phyloP scores from a whole-genome alignment of 2,797 vertebrate genomes.

The Siniperca undulata region DNA sequence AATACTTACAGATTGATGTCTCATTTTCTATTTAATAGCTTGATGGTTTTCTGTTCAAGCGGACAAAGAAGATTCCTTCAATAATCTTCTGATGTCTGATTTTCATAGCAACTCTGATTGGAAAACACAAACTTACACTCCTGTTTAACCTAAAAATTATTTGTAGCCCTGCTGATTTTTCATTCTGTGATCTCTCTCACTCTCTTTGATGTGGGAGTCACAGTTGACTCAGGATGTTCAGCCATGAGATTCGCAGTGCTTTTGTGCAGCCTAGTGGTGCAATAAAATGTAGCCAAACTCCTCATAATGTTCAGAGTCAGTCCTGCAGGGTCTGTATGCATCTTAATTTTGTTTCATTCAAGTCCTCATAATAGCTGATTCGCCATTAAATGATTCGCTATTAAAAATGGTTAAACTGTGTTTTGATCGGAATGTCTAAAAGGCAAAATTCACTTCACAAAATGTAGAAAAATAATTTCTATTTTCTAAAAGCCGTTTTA shows the following conservation, averaged over 20 bases:
- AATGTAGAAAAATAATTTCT: neutral
- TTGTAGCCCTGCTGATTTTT: neutral
- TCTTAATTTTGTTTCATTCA: neutral
- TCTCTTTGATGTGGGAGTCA: slow-evolving; percentile 1
- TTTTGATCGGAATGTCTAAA: neutral
- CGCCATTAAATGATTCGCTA: neutral
- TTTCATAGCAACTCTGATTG: neutral
- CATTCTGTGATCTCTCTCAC: neutral
- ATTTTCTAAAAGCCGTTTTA: neutral
- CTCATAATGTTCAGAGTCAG: neutral
- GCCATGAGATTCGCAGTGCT: neutral
- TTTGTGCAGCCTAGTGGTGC: slow-evolving; percentile 59
- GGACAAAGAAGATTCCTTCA: neutral
- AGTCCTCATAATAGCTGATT: neutral
- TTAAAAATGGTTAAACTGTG: neutral
- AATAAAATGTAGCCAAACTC: neutral
- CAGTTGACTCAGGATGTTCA: neutral
- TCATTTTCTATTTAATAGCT: neutral
- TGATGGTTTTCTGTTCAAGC: neutral
- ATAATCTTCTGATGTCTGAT: neutral
- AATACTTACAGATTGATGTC: too few relatives aligned
- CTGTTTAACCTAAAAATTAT: neutral
- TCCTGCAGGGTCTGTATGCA: neutral
- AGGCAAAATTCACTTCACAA: neutral
- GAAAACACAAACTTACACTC: neutral